phyloP scores from a whole-genome alignment of 2,113 vertebrate species.

The Corydoras maculifer region DNA sequence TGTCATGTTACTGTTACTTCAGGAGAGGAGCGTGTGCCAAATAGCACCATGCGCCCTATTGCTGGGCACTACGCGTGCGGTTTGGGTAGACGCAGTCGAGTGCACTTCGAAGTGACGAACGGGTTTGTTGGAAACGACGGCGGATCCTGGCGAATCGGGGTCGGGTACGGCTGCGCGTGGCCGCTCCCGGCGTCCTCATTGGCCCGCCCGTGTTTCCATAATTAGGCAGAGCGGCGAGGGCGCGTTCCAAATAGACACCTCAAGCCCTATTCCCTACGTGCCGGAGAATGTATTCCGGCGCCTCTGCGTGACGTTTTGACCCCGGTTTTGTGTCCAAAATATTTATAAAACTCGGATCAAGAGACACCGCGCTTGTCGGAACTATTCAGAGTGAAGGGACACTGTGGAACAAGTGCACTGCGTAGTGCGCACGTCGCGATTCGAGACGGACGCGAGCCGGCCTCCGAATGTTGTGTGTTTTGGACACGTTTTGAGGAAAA shows the following conservation, averaged over 20 bases:
- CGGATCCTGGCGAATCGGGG: background rate
- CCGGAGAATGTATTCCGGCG: no score
- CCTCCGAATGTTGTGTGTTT: background rate
- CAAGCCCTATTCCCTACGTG: background rate
- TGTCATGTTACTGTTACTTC: constrained; percentile 37
- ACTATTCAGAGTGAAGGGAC: background rate
- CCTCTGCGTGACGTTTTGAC: no score
- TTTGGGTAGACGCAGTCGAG: background rate
- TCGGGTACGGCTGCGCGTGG: constrained; percentile 7
- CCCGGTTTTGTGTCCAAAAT: no score
- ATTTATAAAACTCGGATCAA: no score
- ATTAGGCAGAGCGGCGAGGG: background rate
- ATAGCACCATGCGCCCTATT: background rate
- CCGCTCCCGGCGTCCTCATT: background rate
- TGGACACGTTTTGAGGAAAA: background rate
- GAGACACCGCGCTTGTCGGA: no score
- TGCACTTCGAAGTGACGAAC: background rate
- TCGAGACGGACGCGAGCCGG: background rate
- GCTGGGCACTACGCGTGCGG: background rate
- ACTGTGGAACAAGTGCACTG: background rate
- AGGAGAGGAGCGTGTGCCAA: background rate
- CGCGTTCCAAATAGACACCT: background rate
- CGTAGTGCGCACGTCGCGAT: background rate
- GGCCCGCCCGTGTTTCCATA: background rate
- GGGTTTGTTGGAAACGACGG: background rate